phyloP scores from a whole-genome alignment of 1,140 invertebrate genomes.

The Adelges cooleyi region DNA sequence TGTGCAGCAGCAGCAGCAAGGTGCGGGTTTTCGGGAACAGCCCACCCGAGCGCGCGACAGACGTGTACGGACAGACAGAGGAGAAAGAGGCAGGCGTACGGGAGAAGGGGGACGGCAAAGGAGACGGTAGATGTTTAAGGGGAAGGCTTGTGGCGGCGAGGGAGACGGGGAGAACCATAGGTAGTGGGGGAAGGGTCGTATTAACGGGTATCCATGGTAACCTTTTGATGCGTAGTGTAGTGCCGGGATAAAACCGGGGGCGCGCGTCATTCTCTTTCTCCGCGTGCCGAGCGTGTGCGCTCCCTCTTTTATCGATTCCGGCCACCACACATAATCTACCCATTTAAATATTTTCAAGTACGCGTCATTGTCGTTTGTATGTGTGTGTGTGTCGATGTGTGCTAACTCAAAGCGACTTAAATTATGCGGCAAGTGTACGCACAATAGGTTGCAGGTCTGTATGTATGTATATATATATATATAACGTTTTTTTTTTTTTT shows the following conservation, averaged over 20 bases:
- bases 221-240: conserved; percentile 26
- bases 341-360: conserved; percentile 24
- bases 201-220: conserved; percentile 23
- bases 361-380: not conserved
- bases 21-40: not conserved
- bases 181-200: not conserved
- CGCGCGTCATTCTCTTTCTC: conserved; percentile 14
- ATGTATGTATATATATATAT: too few relatives aligned
- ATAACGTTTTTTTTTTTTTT: too few relatives aligned
- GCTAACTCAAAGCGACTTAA: too few relatives aligned
- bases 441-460: not conserved
- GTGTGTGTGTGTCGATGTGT: not conserved
- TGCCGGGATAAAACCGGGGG: conserved; percentile 11
- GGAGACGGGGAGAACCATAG: not conserved
- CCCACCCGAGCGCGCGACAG: not conserved
- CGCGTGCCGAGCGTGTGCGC: conserved; percentile 13
- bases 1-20: not conserved
- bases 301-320: conserved; percentile 25
- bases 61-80: not conserved
- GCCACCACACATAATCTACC: conserved; percentile 25
- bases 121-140: not conserved
- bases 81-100: not conserved
- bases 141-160: not conserved
- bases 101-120: not conserved
- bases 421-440: too few relatives aligned